These are phyloP conservation scores for Clarias platycephalus DNA, from an alignment of 2,797 vertebrate genomes.

Conservation along the genomic window DNA sequence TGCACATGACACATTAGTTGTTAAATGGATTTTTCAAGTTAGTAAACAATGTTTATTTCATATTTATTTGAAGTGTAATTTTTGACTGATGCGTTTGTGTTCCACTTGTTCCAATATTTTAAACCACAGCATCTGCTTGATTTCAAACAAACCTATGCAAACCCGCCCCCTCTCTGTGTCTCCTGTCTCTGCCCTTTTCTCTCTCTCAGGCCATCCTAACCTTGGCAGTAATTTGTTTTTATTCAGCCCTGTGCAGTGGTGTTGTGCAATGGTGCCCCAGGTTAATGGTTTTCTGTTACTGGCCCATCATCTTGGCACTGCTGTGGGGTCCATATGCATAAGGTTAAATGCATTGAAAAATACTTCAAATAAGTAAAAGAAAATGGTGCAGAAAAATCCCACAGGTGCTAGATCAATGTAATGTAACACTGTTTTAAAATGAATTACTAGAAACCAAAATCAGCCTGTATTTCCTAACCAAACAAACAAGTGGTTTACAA, in stretches of 20 bases:
- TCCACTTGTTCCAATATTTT: neutral
- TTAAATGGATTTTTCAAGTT: neutral
- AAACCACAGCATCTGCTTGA: neutral
- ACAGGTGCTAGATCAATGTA: neutral
- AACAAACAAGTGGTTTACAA: neutral
- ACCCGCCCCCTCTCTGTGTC: neutral
- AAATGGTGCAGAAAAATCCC: neutral
- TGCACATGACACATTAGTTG: neutral
- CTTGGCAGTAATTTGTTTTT: conserved; percentile 33
- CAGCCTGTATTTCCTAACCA: neutral
- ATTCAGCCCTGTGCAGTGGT: conserved; percentile 9
- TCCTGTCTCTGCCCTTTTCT: neutral
- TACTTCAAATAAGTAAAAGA: neutral
- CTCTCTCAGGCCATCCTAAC: conserved; percentile 3
- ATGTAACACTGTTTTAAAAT: neutral
- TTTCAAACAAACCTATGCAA: neutral
- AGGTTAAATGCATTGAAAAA: conserved; percentile 1
- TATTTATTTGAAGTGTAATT: neutral
- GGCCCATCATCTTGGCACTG: conserved; percentile 46
- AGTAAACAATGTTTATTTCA: neutral
- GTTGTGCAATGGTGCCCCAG: neutral
- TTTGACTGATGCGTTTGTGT: neutral
- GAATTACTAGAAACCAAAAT: neutral
- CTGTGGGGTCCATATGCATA: conserved; percentile 7
- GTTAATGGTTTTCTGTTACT: conserved; percentile 38